Conservation (phyloP, 2,888 invertebrate species). For the Sthenelais limicola region DNA sequence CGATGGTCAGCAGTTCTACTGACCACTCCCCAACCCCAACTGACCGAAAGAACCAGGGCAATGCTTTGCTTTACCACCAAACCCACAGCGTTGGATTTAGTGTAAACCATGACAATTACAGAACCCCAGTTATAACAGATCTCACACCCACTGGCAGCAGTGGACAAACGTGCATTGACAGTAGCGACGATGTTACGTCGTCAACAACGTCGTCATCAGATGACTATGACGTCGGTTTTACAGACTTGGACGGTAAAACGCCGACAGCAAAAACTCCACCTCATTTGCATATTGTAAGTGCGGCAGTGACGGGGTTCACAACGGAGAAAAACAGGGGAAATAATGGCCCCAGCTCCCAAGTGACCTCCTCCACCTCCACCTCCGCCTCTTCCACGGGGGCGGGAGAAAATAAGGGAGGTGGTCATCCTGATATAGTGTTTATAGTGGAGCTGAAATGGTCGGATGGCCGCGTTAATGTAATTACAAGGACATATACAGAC, state of each 20-base stretch:
- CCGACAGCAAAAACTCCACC: background rate
- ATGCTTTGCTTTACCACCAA: no score
- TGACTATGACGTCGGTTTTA: no score
- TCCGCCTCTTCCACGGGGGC: background rate
- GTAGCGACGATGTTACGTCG: background rate
- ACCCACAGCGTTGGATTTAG: background rate
- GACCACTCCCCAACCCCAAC: background rate
- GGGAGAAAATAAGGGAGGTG: background rate
- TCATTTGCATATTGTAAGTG: constrained; percentile 12
- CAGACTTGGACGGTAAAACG: no score
- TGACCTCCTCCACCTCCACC: no score
- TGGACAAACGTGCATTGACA: no score
- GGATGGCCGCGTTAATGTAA: constrained; percentile 1
- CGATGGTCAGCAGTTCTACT: background rate
- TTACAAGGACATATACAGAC: constrained; percentile 29
- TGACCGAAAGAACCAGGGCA: no score
- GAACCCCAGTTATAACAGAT: constrained; percentile 9
- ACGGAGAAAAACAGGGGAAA: no score
- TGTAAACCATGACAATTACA: background rate
- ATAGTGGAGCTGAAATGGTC: constrained; percentile 31
- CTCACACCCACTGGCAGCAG: no score
- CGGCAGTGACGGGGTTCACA: constrained; percentile 17
- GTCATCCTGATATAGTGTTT: constrained; percentile 25
- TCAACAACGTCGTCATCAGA: no score
- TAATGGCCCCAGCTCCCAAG: no score